Evolutionary conservation across 2,797 vertebrate genomes (phyloP), one percentile per base, ranked within the genome.

Genomic region (Uromys caudimaculatus): DNA sequence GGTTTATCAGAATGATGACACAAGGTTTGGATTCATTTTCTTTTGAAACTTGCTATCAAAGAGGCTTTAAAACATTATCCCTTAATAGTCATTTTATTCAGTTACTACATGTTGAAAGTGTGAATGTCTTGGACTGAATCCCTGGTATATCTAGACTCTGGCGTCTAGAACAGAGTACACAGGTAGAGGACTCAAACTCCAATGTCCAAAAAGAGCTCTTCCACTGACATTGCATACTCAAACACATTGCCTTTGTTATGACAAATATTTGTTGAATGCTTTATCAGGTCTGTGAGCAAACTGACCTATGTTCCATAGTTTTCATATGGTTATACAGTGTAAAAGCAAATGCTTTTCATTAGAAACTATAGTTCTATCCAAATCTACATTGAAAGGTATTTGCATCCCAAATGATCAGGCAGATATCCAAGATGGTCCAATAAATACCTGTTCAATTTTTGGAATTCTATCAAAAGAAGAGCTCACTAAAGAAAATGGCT

Each of bases 401-500:
- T 97, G 91, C 60, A 81, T 97, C 89, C 69, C 11, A 93, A 98
- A 97, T 82, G 32, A 97, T 96, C 84, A 93, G 84, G 60, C 47
- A 96, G 79, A 94, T 96, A 90, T 91, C 81, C 82, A 97, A 97
- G 84, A 71, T 52, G 91, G 29, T n/a, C 7, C 32, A 97, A 24
- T 44, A 96, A 44, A 3, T 95, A 6, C 2, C 62, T 91, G 89
- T 90, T 93, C 73, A 97, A 83, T 92, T 91, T 96, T 16, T 47
- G 41, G 38, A 89, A 62, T 94, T 94, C 29, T 81, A 85, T 75
- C 69, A 91, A 76, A 86, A 60, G 56, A 87, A 41, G 62, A 44
- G 1, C 75, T 89, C 38, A 97, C 9, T 16, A 79, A 97, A 97
- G 64, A 95, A 96, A 97, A 95, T 81, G 52, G 1, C 35, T 96